Evolutionary conservation across 2,113 vertebrate genomes (phyloP).

Genomic region (Strigops habroptila): DNA sequence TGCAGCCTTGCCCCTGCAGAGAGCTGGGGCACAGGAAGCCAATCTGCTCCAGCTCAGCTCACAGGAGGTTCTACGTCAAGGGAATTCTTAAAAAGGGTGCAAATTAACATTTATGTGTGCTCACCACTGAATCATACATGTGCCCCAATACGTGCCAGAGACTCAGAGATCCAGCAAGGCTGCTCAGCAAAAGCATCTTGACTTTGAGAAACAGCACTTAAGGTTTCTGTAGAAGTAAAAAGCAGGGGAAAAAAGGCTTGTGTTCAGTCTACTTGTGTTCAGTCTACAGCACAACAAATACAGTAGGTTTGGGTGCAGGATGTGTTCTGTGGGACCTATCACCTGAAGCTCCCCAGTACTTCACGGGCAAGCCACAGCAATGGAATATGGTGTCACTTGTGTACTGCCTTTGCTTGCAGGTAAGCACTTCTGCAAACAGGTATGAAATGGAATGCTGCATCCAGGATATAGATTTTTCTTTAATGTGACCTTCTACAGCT

Average conservation of each 20-base stretch:
- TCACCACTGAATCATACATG: neutral
- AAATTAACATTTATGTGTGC: neutral
- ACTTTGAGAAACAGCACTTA: neutral
- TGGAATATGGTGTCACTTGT: rapidly evolving
- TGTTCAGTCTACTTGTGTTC: too few relatives aligned
- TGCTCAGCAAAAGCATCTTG: neutral
- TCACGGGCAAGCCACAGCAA: neutral
- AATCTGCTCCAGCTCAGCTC: neutral
- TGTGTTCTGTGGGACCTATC: neutral
- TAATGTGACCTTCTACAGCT: neutral
- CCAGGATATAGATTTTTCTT: neutral
- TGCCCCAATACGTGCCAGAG: neutral
- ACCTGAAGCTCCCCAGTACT: neutral
- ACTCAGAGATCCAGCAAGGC: neutral
- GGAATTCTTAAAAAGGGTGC: neutral
- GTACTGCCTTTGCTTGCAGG: neutral
- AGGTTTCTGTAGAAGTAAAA: neutral
- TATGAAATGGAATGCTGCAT: neutral
- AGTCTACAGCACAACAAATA: neutral
- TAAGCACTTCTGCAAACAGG: neutral
- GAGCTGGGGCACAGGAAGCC: neutral
- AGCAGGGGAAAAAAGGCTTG: neutral
- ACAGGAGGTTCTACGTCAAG: neutral
- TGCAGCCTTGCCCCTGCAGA: neutral
- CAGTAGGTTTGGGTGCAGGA: neutral